Conservation (phyloP, 2,797 vertebrate species). For the Gadopsis bispinosus region DNA sequence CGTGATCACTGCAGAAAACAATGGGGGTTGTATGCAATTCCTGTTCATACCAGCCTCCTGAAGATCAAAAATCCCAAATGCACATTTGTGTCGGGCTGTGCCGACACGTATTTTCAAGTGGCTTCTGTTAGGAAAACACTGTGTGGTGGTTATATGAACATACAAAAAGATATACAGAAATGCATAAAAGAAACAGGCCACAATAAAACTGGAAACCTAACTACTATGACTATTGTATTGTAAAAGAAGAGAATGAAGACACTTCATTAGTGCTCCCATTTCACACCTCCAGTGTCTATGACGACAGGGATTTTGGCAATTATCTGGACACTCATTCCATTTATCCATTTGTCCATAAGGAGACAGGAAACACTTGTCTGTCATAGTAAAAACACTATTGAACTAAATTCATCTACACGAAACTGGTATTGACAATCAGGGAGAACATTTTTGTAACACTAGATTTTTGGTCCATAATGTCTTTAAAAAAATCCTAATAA, state of each 20-base stretch:
- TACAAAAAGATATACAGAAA: not conserved
- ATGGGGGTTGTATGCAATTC: constrained; percentile 1
- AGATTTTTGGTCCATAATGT: not conserved
- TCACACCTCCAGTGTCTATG: constrained; percentile 29
- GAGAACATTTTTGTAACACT: not conserved
- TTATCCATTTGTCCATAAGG: constrained; percentile 35
- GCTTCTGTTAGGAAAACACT: constrained; percentile 1
- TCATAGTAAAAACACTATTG: not conserved
- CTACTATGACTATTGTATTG: not conserved
- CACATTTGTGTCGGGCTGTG: not conserved
- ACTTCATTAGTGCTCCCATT: constrained; percentile 17
- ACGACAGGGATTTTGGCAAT: constrained; percentile 24
- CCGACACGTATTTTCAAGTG: not conserved
- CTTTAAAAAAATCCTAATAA: not conserved
- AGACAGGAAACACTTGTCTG: constrained; percentile 25
- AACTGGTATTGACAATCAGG: not conserved
- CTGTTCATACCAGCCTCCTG: not conserved
- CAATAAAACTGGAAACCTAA: not conserved
- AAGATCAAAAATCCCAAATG: constrained; percentile 24
- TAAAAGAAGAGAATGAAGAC: not conserved
- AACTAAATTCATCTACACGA: not conserved
- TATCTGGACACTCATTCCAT: constrained; percentile 27
- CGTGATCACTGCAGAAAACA: constrained; percentile 57
- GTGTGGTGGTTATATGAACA: not conserved
- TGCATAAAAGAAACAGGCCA: not conserved